phyloP scores from a whole-genome alignment of 2,113 vertebrate genomes.

The Megaceryle torquata region DNA sequence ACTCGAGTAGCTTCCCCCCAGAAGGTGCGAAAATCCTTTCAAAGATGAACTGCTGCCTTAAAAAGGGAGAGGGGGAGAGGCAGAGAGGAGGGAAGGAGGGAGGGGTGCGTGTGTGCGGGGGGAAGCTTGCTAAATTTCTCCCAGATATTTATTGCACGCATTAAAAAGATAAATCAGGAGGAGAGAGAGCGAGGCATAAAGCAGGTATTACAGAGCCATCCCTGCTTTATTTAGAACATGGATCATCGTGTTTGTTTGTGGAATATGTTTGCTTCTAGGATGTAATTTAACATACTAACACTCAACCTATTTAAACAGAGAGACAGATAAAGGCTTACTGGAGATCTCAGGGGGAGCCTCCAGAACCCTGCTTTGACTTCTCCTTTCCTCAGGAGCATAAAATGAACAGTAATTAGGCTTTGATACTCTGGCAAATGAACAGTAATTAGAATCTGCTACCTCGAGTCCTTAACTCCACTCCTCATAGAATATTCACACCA shows the following conservation, averaged over 20 bases:
- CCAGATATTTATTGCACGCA: slow-evolving; percentile 89
- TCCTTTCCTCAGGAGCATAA: slow-evolving; percentile 94
- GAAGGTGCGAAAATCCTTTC: slow-evolving; percentile 93
- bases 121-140: slow-evolving; percentile 80
- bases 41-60: slow-evolving; percentile 85
- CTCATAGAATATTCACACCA: slow-evolving; percentile 98
- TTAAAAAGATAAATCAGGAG: slow-evolving; percentile 90
- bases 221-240: slow-evolving; percentile 84
- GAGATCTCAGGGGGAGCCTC: slow-evolving; percentile 94
- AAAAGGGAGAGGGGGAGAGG: slow-evolving; percentile 43
- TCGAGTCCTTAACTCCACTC: slow-evolving; percentile 90
- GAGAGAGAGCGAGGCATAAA: slow-evolving; percentile 80
- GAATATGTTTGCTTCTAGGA: slow-evolving; percentile 91
- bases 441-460: slow-evolving; percentile 99
- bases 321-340: slow-evolving; percentile 90
- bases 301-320: slow-evolving; percentile 90
- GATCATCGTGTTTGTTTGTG: slow-evolving; percentile 96
- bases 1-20: slow-evolving; percentile 88
- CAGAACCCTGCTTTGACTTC: slow-evolving; percentile 93
- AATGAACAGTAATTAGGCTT: slow-evolving; percentile 99
- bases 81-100: background rate
- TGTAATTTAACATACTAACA: slow-evolving; percentile 86
- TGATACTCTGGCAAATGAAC: slow-evolving; percentile 99
- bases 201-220: slow-evolving; percentile 84
- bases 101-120: slow-evolving; percentile 14